A percentile compares a stretch with the other conserved stretches of the same genome.
These are phyloP conservation scores for Anticlea derivata DNA, from an alignment of 2,888 invertebrate genomes.

Conservation along the genomic window DNA sequence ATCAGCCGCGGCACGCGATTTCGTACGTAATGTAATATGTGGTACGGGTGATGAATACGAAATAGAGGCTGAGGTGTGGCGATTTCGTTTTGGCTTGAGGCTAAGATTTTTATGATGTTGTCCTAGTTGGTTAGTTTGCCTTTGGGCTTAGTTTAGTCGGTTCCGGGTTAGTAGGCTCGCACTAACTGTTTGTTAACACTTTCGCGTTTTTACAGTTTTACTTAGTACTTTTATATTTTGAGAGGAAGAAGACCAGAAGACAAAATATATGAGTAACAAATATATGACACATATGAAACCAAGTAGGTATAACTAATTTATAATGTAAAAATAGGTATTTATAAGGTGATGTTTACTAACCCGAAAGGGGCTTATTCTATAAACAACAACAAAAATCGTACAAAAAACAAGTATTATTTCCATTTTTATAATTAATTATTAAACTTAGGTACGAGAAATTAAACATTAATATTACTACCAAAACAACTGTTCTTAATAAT, in stretches of 20 bases:
- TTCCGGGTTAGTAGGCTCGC: constrained; percentile 35
- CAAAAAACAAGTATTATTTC: too few species aligned
- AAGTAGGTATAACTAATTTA: too few species aligned
- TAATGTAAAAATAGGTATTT: too few species aligned
- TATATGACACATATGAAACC: too few species aligned
- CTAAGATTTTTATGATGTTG: constrained; percentile 40
- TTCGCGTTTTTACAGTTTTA: constrained; percentile 24
- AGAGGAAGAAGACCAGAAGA: not conserved
- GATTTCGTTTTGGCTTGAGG: constrained; percentile 60
- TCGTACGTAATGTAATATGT: constrained; percentile 74
- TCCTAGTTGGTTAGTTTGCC: constrained; percentile 41
- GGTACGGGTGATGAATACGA: constrained; percentile 70
- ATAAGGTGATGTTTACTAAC: too few species aligned
- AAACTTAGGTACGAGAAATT: too few species aligned
- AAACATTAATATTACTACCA: too few species aligned
- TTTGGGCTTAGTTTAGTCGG: constrained; percentile 33
- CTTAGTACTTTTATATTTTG: not conserved
- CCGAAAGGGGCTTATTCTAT: too few species aligned
- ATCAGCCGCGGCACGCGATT: constrained; percentile 72
- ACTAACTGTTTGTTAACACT: constrained; percentile 36
- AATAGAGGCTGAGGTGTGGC: constrained; percentile 66
- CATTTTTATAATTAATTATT: too few species aligned
- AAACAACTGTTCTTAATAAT: too few species aligned
- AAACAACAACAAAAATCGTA: too few species aligned
- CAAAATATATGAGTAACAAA: too few species aligned